These are phyloP conservation scores for Rhinoptilus africanus DNA, from an alignment of 2,113 vertebrate genomes.

Conservation along the genomic window DNA sequence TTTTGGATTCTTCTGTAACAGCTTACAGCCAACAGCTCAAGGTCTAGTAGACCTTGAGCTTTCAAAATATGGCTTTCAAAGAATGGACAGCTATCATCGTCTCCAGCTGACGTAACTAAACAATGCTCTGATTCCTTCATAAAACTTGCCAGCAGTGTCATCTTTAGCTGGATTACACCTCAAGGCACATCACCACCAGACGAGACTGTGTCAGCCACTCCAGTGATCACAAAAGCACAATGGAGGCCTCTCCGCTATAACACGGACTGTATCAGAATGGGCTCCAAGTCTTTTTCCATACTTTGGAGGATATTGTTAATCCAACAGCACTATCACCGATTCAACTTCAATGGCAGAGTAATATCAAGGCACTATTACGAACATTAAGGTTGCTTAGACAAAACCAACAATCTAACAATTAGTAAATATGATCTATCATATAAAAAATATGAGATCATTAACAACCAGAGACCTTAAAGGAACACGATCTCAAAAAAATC, in stretches of 20 bases:
- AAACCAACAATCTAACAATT: not conserved
- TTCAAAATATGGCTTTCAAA: not conserved
- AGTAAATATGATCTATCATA: not conserved
- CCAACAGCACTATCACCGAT: not conserved
- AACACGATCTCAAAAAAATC: not conserved
- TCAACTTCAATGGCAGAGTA: not conserved
- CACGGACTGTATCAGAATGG: not conserved
- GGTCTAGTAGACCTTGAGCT: not conserved
- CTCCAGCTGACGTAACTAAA: not conserved
- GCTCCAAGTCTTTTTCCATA: too few species aligned
- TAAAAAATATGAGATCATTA: not conserved
- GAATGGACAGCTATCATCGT: not conserved
- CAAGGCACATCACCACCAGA: not conserved
- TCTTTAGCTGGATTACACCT: not conserved
- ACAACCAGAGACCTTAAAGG: not conserved
- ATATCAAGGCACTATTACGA: not conserved
- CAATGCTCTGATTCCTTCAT: not conserved
- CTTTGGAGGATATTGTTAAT: not conserved
- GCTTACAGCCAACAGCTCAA: not conserved
- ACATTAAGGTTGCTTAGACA: not conserved
- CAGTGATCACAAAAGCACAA: not conserved
- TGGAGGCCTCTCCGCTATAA: accelerated
- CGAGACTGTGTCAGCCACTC: not conserved
- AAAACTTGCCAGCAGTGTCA: not conserved
- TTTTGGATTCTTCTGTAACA: not conserved